Conservation (phyloP, 2,888 invertebrate species). For the Iphiclides podalirius region DNA sequence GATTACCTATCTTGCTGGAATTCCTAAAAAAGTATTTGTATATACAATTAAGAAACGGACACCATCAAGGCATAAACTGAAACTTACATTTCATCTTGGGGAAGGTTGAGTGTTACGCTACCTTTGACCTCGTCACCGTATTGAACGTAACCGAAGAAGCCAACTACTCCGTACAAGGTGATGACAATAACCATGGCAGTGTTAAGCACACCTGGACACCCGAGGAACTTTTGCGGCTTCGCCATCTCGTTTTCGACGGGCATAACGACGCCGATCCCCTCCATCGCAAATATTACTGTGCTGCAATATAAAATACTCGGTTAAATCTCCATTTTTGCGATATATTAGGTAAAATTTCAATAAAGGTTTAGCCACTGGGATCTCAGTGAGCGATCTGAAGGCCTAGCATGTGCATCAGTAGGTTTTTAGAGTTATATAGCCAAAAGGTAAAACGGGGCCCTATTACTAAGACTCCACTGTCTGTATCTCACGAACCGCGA, state of each 20-base stretch:
- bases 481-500: no score
- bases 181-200: conserved; percentile 91
- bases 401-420: no score
- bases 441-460: no score
- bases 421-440: no score
- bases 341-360: no score
- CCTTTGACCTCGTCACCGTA: conserved; percentile 86
- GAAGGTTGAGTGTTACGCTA: conserved; percentile 92
- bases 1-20: no score
- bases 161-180: conserved; percentile 87
- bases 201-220: conserved; percentile 91
- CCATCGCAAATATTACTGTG: conserved; percentile 98
- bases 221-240: conserved; percentile 88
- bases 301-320: conserved; percentile 54
- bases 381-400: no score
- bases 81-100: conserved; percentile 83
- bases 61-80: no score
- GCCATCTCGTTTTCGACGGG: conserved; percentile 96
- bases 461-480: no score
- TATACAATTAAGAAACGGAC: no score
- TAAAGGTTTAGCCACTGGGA: no score
- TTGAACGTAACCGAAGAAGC: conserved; percentile 94
- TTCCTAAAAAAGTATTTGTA: no score
- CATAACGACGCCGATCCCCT: conserved; percentile 95
- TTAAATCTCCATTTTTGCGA: not conserved